Evolutionary conservation across 2,113 vertebrate species (phyloP).

Genomic region (Chionomys nivalis): DNA sequence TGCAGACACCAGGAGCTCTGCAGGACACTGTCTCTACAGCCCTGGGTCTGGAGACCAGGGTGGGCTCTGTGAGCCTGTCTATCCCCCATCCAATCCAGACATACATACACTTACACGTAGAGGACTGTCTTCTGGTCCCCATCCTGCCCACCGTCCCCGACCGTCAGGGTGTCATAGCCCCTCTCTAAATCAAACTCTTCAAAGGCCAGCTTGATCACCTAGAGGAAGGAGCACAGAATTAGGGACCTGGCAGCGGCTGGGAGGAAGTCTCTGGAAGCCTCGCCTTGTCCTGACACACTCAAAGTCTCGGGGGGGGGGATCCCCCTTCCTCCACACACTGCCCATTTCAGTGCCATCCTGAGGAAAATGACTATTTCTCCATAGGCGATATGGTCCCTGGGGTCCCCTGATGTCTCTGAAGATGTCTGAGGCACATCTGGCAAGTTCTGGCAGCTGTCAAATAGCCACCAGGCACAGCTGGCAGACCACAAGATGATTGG

Average conservation of each 20-base stretch:
- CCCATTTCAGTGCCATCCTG: not conserved
- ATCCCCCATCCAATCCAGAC: accelerated
- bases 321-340: not conserved
- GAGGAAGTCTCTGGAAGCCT: not conserved
- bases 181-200: slow-evolving; percentile 98
- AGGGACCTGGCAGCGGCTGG: not conserved
- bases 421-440: slow-evolving; percentile 61
- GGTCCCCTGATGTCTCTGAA: slow-evolving; percentile 43
- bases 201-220: slow-evolving; percentile 99
- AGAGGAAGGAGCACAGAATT: slow-evolving; percentile 61
- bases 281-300: not conserved
- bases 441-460: slow-evolving; percentile 13
- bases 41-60: not conserved
- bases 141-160: slow-evolving; percentile 95
- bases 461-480: slow-evolving; percentile 69
- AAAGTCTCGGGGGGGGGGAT: not conserved
- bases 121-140: slow-evolving; percentile 98
- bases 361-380: not conserved
- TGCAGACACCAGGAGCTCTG: not conserved
- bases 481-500: not conserved
- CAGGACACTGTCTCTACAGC: not conserved
- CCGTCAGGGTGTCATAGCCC: slow-evolving; percentile 97
- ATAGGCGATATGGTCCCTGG: not conserved
- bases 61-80: not conserved
- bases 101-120: slow-evolving; percentile 93